Conservation (phyloP, 2,113 vertebrate species). For the Willisornis vidua region DNA sequence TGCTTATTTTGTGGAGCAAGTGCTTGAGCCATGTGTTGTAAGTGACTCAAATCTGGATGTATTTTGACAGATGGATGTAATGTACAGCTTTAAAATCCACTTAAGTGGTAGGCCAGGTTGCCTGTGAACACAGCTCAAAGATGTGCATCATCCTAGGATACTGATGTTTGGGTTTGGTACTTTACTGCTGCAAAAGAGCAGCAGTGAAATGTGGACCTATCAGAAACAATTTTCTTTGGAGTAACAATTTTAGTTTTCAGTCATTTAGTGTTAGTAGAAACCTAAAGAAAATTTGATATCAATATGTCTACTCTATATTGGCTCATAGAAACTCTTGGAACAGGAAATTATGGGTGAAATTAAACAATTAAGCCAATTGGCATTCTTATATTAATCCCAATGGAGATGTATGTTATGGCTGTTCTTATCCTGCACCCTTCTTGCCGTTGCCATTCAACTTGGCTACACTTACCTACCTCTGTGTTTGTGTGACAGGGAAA, state of each 20-base stretch:
- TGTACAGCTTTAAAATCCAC: not conserved
- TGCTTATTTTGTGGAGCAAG: not conserved
- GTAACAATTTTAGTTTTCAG: not conserved
- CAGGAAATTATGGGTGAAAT: not conserved
- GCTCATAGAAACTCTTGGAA: not conserved
- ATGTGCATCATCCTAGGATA: not conserved
- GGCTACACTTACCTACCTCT: not conserved
- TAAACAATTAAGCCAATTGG: not conserved
- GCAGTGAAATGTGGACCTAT: not conserved
- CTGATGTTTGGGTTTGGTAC: not conserved
- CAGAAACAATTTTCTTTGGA: not conserved
- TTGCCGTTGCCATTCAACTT: not conserved
- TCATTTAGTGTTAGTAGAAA: not conserved
- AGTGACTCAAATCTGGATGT: slow-evolving; percentile 4
- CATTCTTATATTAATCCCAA: not conserved
- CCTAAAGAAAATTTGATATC: not conserved
- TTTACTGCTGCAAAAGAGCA: not conserved
- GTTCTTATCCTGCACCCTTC: not conserved
- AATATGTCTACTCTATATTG: not conserved
- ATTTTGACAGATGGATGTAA: slow-evolving; percentile 20
- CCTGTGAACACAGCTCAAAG: not conserved
- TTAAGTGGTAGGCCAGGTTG: not conserved
- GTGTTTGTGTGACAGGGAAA: not conserved
- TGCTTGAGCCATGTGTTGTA: not conserved
- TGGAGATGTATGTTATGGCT: not conserved